These are phyloP conservation scores for Penaeus japonicus DNA, from an alignment of 1,140 invertebrate genomes.

Conservation along the genomic window DNA sequence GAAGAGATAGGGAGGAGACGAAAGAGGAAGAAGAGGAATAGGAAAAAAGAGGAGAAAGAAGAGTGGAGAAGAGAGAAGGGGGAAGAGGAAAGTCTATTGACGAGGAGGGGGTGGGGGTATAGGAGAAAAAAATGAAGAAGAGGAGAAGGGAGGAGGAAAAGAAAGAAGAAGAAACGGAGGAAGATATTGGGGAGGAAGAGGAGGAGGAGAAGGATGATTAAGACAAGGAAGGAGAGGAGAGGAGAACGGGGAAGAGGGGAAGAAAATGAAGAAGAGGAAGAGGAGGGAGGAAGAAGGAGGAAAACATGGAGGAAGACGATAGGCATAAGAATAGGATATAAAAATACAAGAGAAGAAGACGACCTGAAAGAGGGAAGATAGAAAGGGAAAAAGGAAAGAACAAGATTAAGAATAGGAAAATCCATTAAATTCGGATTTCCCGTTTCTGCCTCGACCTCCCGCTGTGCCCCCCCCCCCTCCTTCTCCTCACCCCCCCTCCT, in stretches of 20 bases:
- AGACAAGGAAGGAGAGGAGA: not conserved
- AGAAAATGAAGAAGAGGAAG: not conserved
- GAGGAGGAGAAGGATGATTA: not conserved
- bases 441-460: no score
- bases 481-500: not conserved
- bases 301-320: not conserved
- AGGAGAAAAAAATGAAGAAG: not conserved
- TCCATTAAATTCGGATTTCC: no score
- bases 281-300: not conserved
- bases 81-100: not conserved
- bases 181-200: not conserved
- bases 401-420: no score
- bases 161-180: not conserved
- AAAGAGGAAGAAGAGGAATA: not conserved
- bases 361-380: no score
- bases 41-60: not conserved
- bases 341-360: not conserved
- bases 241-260: not conserved
- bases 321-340: not conserved
- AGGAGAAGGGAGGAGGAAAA: not conserved
- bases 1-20: not conserved
- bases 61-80: slow-evolving; percentile 8
- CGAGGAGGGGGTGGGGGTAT: not conserved
- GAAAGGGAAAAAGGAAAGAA: no score
- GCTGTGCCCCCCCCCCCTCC: no score